Base-by-base conservation (phyloP, 2,888 invertebrate genomes). In the Operophtera brumata region DNA sequence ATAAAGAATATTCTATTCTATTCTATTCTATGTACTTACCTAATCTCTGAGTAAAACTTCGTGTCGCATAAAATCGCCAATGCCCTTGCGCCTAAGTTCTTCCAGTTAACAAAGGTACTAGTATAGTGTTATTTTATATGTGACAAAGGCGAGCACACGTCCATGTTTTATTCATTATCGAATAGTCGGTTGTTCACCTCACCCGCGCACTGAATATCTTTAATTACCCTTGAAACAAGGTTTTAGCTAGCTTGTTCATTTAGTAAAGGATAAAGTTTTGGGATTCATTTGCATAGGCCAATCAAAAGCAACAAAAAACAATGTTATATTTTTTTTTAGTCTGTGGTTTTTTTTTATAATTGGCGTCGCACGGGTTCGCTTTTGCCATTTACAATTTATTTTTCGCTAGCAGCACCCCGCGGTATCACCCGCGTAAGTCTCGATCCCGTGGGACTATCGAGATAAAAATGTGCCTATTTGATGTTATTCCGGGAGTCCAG, bases 151-250 rank as follows among this genome's bases (percentile, higher is more conserved):
- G 62, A 62, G 65, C 64, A 71, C 74, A 78, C 77, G 78, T 58
- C 57, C 59, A 84, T 84, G 80, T 81, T 77, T 85, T 81, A 84
- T 85, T 84, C 82, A 85, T 73, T 57, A 48, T 51, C 59, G 60
- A 62, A 67, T 73, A 70, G 71, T 67, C 67, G 74, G 65, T 68
- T 71, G 73, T 71, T 72, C 71, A 71, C 69, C 73, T 75, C 67
- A 71, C 70, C 68, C 66, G 65, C 64, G 61, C 67, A 66, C 66
- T 73, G 72, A 72, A 77, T 75, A 73, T 71, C 75, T 76, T 77
- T 84, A 82, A 82, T 83, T 82, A 80, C 73, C 70, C 71, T 69
- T 66, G 65, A 65, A 70, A 73, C 67, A 64, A 61, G 61, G 61
- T 70, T 70, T 70, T 69, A 69, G 67, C 61, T 71, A 63, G 67